phyloP scores from a whole-genome alignment of 2,797 vertebrate species.

The Adelosebastes latens region DNA sequence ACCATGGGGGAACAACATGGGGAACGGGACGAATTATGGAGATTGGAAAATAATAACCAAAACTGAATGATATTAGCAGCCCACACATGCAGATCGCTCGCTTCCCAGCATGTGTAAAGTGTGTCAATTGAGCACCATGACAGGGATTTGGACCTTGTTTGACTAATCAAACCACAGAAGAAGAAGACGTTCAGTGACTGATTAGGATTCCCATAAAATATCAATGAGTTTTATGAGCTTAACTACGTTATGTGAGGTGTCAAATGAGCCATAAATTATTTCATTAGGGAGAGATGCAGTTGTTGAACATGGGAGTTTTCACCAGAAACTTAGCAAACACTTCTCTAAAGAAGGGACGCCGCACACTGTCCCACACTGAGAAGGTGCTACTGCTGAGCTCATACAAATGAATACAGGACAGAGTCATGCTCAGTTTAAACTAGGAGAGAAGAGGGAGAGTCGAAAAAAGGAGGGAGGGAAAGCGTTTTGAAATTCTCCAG shows the following conservation, averaged over 20 bases:
- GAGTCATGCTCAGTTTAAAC: constrained; percentile 72
- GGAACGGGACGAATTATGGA: constrained; percentile 88
- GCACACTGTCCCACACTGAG: constrained; percentile 61
- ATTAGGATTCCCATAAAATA: constrained; percentile 32
- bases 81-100: constrained; percentile 81
- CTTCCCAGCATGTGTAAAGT: constrained; percentile 62
- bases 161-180: constrained; percentile 47
- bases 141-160: constrained; percentile 52
- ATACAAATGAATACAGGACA: constrained; percentile 76
- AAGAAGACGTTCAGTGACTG: constrained; percentile 42
- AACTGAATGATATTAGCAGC: constrained; percentile 80
- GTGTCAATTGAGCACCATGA: constrained; percentile 57
- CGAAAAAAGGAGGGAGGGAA: constrained; percentile 75
- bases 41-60: constrained; percentile 87
- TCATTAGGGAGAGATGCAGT: constrained; percentile 7
- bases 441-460: constrained; percentile 67
- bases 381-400: constrained; percentile 67
- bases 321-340: constrained; percentile 51
- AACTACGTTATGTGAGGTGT: constrained; percentile 36
- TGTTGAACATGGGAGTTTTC: constrained; percentile 3
- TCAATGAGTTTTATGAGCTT: constrained; percentile 30
- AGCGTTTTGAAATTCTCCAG: constrained; percentile 99
- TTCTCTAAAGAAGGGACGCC: constrained; percentile 50
- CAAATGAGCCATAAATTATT: constrained; percentile 35
- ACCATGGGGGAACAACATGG: constrained; percentile 88